A percentile compares a stretch with the other conserved stretches of the same genome.
phyloP scores from a whole-genome alignment of 1,140 invertebrate species.

The Ladona fulva region DNA sequence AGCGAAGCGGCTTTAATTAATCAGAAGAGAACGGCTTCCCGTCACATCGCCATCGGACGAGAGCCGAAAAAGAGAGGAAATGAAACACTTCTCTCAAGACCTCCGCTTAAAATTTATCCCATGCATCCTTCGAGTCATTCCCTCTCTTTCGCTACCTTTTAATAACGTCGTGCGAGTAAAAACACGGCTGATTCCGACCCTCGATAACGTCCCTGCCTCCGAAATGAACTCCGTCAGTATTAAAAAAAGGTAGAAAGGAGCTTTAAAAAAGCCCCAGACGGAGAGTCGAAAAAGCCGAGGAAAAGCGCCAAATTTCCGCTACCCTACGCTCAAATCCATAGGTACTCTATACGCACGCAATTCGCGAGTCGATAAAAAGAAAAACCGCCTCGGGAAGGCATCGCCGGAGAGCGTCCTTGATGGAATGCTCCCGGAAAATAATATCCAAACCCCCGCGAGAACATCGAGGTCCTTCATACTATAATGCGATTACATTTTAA shows the following conservation, averaged over 20 bases:
- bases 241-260: neutral
- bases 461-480: neutral
- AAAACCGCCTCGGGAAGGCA: neutral
- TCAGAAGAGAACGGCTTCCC: too few relatives aligned
- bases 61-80: too few relatives aligned
- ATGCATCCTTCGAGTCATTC: neutral
- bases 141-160: neutral
- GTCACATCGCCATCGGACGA: too few relatives aligned
- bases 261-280: neutral
- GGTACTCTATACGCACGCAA: neutral
- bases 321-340: neutral
- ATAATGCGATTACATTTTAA: slow-evolving; percentile 5
- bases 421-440: neutral
- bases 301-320: neutral
- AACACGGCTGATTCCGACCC: neutral
- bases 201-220: neutral
- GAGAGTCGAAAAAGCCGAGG: neutral
- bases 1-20: too few relatives aligned
- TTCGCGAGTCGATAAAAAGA: neutral
- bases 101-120: too few relatives aligned
- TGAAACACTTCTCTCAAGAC: too few relatives aligned
- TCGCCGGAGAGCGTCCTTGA: neutral
- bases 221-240: neutral
- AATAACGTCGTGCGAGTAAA: neutral
- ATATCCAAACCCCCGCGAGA: neutral